Base-by-base conservation (phyloP, 2,797 vertebrate species). In the Buphagus erythrorhynchus region DNA sequence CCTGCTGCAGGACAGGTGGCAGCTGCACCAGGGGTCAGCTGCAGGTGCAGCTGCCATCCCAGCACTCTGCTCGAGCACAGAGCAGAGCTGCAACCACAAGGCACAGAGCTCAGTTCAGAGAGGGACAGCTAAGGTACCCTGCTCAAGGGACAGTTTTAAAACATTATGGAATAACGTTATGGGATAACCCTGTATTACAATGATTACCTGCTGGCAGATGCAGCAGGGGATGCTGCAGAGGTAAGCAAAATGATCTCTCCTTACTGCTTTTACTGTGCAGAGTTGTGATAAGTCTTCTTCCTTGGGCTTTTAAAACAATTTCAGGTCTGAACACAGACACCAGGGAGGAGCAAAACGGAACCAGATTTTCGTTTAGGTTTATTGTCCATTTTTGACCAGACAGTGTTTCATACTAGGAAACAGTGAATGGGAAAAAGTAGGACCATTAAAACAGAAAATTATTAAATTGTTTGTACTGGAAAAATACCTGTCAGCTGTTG, bases 231-330 rank as follows among this genome's bases (percentile, higher is more conserved):
- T 74, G 45, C 14, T 36, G 61, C 26, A 59, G 57, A 61, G 22
- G 22, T 55, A 66, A 79, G 59, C 3, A 48, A 67, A 88, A 43
- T 12, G 4, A 59, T 55, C 28, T 28, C 15, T 49, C 59, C 38
- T 61, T 36, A 42, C 61, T 33, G 11, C 45, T 71, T 71, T 36
- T 61, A 21, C 42, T 2, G 0, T 14, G 61, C 42, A 65, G 42
- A 69, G 24, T 11, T 35, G 24, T 29, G 46, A 1, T 24, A 55
- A 72, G 8, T 46, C 6, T 3, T 49, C 29, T 54, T 88, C 20
- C 52, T 76, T 31, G 17, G 49, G n/a, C 25, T 94, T 88, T 68
- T 65, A 82, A 52, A 93, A 38, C 25, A 11, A 48, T 85, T 93
- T 82, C 69, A 74, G 42, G 72, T 55, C 59, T 18, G 10, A 49